A percentile compares a stretch with the other conserved stretches of the same genome.
Conservation (phyloP, 2,797 vertebrate species). For the Anguilla megastoma region DNA sequence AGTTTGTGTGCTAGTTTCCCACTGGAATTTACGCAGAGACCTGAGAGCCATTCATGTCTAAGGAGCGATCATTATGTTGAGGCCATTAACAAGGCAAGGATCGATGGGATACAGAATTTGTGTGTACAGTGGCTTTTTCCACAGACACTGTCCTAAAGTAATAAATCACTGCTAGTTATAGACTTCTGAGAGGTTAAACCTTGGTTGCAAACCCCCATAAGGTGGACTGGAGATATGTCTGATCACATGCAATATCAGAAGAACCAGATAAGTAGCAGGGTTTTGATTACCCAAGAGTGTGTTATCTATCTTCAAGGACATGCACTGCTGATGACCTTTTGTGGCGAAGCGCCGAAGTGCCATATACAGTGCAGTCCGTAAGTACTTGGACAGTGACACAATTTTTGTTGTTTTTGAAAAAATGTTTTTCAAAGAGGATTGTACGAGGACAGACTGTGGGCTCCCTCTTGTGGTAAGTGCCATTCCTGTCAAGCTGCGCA, state of each 20-base stretch:
- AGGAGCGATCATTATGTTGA: background rate
- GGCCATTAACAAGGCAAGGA: background rate
- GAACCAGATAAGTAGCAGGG: constrained; percentile 12
- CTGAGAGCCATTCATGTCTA: background rate
- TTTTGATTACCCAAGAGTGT: background rate
- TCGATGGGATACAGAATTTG: background rate
- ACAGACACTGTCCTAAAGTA: background rate
- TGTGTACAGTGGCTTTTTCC: background rate
- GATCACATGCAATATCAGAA: constrained; percentile 16
- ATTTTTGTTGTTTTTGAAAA: background rate
- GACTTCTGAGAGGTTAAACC: background rate
- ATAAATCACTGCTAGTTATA: background rate
- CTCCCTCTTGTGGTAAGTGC: background rate
- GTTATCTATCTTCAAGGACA: constrained; percentile 20
- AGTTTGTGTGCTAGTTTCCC: background rate
- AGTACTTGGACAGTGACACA: background rate
- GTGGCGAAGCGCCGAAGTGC: background rate
- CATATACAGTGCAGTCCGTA: background rate
- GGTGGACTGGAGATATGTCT: constrained; percentile 2
- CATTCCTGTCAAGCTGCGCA: background rate
- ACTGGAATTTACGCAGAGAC: background rate
- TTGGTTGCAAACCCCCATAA: background rate
- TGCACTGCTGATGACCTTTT: background rate
- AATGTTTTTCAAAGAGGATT: background rate
- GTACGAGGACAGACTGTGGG: background rate